A percentile compares a stretch with the other conserved stretches of the same genome.
These are phyloP conservation scores for Kryptolebias marmoratus DNA, from an alignment of 2,113 vertebrate species.

Conservation along the genomic window DNA sequence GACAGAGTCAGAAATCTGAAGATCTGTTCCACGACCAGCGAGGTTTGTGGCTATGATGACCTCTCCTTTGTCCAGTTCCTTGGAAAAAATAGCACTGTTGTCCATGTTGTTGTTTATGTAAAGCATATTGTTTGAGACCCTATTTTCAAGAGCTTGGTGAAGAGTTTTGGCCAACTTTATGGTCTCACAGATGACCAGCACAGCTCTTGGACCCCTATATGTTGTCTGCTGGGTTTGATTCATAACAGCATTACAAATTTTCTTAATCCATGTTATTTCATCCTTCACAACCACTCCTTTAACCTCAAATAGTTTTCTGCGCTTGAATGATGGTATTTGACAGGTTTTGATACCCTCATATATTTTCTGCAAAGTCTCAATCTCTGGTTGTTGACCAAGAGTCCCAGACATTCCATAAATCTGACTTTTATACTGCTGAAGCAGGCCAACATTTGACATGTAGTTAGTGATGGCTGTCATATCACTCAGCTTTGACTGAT, in stretches of 20 bases:
- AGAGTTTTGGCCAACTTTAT: conserved; percentile 60
- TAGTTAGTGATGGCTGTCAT: conserved; percentile 74
- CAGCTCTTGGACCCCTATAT: conserved; percentile 60
- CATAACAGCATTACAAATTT: conserved; percentile 50
- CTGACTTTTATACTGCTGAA: conserved; percentile 55
- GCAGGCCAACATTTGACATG: conserved; percentile 71
- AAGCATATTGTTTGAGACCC: conserved; percentile 8
- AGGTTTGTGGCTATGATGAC: conserved; percentile 76
- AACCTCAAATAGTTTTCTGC: conserved; percentile 74
- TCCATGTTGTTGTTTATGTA: conserved; percentile 69
- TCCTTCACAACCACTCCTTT: conserved; percentile 22
- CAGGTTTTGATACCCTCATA: conserved; percentile 48
- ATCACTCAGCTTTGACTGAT: conserved; percentile 62
- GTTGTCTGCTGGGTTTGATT: conserved; percentile 1
- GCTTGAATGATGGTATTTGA: conserved; percentile 69
- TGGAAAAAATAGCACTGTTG: conserved; percentile 27
- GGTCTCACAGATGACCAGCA: conserved; percentile 76
- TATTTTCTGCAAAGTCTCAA: conserved; percentile 52
- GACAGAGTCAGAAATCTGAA: conserved; percentile 48
- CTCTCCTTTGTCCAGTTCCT: conserved; percentile 14
- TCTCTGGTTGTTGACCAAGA: conserved; percentile 68
- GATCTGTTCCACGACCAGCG: conserved; percentile 73
- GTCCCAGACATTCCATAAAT: conserved; percentile 77
- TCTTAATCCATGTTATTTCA: conserved; percentile 57
- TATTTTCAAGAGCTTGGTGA: background rate